These are phyloP conservation scores for Prietella phreatophila DNA, from an alignment of 2,113 vertebrate species.

Conservation along the genomic window DNA sequence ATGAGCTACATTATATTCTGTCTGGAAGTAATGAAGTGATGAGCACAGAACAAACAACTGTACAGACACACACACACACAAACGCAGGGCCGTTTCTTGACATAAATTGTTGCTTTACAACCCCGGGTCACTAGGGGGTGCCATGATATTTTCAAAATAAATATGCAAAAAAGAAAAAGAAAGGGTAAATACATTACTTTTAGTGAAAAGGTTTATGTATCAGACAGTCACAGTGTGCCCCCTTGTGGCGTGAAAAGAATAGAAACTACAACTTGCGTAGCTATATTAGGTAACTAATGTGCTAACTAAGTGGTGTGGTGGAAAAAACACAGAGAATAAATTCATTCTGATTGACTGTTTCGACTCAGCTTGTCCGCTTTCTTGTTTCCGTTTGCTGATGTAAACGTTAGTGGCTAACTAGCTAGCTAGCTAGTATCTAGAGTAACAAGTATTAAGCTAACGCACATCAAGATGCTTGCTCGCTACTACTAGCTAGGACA, in stretches of 20 bases:
- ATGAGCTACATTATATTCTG: not conserved
- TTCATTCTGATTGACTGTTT: not conserved
- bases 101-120: not conserved
- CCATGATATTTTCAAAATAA: not conserved
- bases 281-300: not conserved
- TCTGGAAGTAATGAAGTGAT: not conserved
- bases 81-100: not conserved
- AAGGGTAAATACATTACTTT: not conserved
- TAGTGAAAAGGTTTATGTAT: not conserved
- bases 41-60: not conserved
- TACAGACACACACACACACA: not conserved
- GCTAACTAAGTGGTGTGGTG: not conserved
- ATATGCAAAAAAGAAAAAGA: not conserved
- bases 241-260: not conserved
- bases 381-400: not conserved
- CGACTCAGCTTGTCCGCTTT: not conserved
- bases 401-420: not conserved
- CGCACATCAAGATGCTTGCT: not conserved
- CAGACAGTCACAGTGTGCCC: not conserved
- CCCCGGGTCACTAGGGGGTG: not conserved
- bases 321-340: not conserved
- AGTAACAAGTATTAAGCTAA: not conserved
- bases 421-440: not conserved
- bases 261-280: not conserved
- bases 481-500: not conserved